Conservation (phyloP, 92 coral and sea anemone species). For the Zoanthus solanderi region DNA sequence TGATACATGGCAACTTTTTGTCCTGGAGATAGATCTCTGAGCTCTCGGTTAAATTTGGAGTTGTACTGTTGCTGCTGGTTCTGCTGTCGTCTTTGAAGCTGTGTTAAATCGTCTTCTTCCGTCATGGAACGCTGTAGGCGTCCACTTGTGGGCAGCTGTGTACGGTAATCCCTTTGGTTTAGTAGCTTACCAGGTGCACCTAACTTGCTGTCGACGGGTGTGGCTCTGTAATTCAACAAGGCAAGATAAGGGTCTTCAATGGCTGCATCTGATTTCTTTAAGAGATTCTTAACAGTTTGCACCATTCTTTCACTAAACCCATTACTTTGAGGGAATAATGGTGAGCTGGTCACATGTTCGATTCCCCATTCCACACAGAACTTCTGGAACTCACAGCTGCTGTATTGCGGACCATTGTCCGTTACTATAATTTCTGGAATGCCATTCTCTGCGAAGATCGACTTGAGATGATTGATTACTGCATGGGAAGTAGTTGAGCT, state of each 20-base stretch:
- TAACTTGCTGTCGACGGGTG: conserved; percentile 62
- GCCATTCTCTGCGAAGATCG: conserved; percentile 2
- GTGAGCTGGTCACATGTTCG: not conserved
- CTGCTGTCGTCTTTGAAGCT: conserved; percentile 49
- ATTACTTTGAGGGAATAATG: conserved; percentile 51
- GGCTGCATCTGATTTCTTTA: conserved; percentile 48
- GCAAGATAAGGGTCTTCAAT: conserved; percentile 71
- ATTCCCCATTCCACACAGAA: conserved; percentile 58
- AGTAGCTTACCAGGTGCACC: no score
- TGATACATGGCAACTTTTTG: conserved; percentile 45
- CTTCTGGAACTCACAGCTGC: not conserved
- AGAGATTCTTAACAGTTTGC: conserved; percentile 52
- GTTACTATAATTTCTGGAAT: conserved; percentile 55
- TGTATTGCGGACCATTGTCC: not conserved
- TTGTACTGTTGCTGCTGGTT: conserved; percentile 53
- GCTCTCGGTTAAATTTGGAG: conserved; percentile 33
- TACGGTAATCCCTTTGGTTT: no score
- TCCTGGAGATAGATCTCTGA: not conserved
- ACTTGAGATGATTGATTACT: no score
- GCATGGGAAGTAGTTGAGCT: conserved; percentile 41
- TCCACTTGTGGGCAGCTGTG: not conserved
- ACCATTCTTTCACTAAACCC: conserved; percentile 57
- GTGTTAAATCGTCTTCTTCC: no score
- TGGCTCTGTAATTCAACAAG: conserved; percentile 58
- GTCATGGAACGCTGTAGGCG: no score